Base-by-base conservation (phyloP, 2,113 vertebrate genomes). In the Hepsetus odoe region DNA sequence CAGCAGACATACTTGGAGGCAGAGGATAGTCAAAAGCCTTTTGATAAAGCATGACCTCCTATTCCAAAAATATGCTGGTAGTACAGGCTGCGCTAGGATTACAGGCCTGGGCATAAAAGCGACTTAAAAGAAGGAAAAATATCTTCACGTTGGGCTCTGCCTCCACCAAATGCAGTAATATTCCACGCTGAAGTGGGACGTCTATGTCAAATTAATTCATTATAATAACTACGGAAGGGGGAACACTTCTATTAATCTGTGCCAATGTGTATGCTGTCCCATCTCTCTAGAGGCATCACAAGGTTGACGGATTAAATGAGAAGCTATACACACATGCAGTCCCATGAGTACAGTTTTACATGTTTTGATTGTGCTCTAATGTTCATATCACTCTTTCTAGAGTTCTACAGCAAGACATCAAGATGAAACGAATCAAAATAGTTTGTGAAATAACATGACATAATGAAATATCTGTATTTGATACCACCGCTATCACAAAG, bases 261-360 rank as follows among this genome's bases (percentile, higher is more conserved):
- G 18, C 35, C 40, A 42, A 46, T 16, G 56, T 76, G 74, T 66
- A 26, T 13, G 22, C 38, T 35, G 70, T 24, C 18, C 28, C 5
- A 20, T 67, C 46, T 64, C 73, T 42, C 28, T 35, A 38, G 68
- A 76, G 72, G 66, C 71, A 73, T 66, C 82, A 67, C 24, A 53
- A 68, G 65, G 59, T 44, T 77, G 61, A 76, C 77, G 72, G 66
- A 80, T 83, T 22, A 83, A 83, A 77, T 67, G 59, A 76, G 53
- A 42, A 33, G 55, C 56, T 33, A 33, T 13, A 55, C 26, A 69
- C 46, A 18, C 65, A 75, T 59, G 20, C n/a, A 58, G 72, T 82
- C 81, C 76, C 81, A 11, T 68, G 71, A 76, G 80, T 59, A 13
- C 72, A 46, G 72, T 70, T 80, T 24, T 76, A 81, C 61, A 81